A percentile compares a stretch with the other conserved stretches of the same genome.
Evolutionary conservation across 2,888 invertebrate genomes (phyloP).

Genomic region (Diarsia mendica): DNA sequence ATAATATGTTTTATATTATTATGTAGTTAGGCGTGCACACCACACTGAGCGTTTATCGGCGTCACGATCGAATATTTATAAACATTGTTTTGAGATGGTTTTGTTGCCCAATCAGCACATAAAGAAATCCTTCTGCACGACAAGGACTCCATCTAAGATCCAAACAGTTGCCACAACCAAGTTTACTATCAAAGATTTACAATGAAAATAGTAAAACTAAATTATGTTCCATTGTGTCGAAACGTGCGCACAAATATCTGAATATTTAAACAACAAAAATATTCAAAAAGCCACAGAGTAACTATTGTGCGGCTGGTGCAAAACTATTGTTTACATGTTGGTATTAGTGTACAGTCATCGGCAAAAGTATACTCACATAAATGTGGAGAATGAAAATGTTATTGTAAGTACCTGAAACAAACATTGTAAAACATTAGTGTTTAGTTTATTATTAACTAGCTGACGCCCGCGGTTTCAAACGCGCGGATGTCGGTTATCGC

Average conservation of each 20-base stretch:
- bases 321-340: slow-evolving; percentile 35
- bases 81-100: not conserved
- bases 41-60: not conserved
- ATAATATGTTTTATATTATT: not conserved
- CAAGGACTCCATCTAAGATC: not conserved
- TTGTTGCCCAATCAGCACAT: not conserved
- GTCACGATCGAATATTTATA: not conserved
- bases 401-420: slow-evolving; percentile 55
- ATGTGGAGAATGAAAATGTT: slow-evolving; percentile 2
- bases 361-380: slow-evolving; percentile 39
- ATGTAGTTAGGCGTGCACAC: not conserved
- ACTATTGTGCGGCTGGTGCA: slow-evolving; percentile 21
- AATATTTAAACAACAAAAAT: slow-evolving; percentile 38
- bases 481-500: too few relatives aligned
- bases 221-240: slow-evolving; percentile 35
- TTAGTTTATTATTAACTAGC: not conserved
- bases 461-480: too few relatives aligned
- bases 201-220: slow-evolving; percentile 39
- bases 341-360: slow-evolving; percentile 5
- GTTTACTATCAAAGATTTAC: slow-evolving; percentile 33
- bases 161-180: slow-evolving; percentile 15
- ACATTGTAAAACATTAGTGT: slow-evolving; percentile 40
- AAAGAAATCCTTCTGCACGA: not conserved
- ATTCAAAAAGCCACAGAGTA: slow-evolving; percentile 28
- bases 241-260: slow-evolving; percentile 45